Evolutionary conservation across 2,888 invertebrate species (phyloP).

Genomic region (Napeogenes sylphis): DNA sequence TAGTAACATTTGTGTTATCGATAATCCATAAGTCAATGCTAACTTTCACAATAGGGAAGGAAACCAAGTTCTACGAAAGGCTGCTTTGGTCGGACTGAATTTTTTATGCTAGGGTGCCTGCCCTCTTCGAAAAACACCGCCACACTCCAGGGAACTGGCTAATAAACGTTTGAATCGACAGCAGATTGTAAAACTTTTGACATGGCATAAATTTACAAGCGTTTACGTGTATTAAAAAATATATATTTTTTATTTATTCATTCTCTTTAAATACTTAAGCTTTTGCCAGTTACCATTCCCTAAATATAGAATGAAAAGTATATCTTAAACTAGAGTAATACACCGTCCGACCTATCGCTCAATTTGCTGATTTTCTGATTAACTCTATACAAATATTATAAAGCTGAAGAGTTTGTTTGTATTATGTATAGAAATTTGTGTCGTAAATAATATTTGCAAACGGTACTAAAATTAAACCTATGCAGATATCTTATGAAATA

Average conservation of each 20-base stretch:
- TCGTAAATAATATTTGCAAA: neutral
- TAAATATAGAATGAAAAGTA: neutral
- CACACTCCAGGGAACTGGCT: constrained; percentile 60
- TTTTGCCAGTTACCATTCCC: too few relatives aligned
- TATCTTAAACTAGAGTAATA: too few relatives aligned
- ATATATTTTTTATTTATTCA: too few relatives aligned
- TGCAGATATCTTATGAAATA: too few relatives aligned
- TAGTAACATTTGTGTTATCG: constrained; percentile 25
- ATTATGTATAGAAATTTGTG: constrained; percentile 40
- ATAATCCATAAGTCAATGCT: constrained; percentile 48
- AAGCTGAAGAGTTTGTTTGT: constrained; percentile 61
- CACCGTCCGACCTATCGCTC: too few relatives aligned
- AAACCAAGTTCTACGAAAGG: constrained; percentile 54
- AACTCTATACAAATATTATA: constrained; percentile 39
- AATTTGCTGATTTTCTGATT: too few relatives aligned
- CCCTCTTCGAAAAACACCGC: constrained; percentile 68
- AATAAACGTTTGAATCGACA: constrained; percentile 53
- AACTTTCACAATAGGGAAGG: constrained; percentile 38
- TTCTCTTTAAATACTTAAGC: too few relatives aligned
- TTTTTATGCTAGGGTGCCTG: constrained; percentile 64
- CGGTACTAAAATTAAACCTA: neutral
- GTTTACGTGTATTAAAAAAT: constrained; percentile 10
- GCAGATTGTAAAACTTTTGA: constrained; percentile 18
- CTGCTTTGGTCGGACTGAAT: constrained; percentile 58
- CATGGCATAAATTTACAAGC: constrained; percentile 17